Evolutionary conservation across 2,888 invertebrate species (phyloP), one percentile per base, ranked within the genome.

Genomic region (Tenthredo livida): DNA sequence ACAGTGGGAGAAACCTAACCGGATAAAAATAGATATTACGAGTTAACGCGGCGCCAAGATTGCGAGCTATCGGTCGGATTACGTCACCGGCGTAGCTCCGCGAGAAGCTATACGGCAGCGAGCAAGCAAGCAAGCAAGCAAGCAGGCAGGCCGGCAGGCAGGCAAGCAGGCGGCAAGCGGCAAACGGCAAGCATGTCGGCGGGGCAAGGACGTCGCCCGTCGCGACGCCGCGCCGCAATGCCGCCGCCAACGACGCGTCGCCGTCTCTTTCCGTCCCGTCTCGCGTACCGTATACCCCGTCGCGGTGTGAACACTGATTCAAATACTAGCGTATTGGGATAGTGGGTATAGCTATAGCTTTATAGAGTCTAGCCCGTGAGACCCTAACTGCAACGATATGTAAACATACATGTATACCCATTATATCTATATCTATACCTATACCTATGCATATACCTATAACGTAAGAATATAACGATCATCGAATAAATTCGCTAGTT

Each of bases 21-120:
- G 90, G 93, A 93, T 94, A 94, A 94, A 94, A 94, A 94, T 94
- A 94, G 94, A 94, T 92, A 94, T 94, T 94, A 94, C 94, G 94
- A 94, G 94, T 93, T 93, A 93, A 92, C 92, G 91, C 94, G 94
- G 94, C 94, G 94, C 94, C 94, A 94, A 94, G 94, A 94, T 94
- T 94, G 94, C 94, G 94, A 93, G 93, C 93, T 93, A 94, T 94
- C 94, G 93, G 92, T 92, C 93, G 93, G 92, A 93, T 94, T 94
- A 93, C 94, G 94, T 94, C 94, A 94, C 93, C 90, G 91, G 90
- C 90, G 92, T 91, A 92, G 93, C 92, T 92, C 93, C 94, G 91
- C 90, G 86, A 54, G n/a, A n/a, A 54, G 61, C 61, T 61, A 61
- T 21, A 21, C 21, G 12, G 61, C 61, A 61, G 61, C 61, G 2